Conservation (phyloP, 1,140 invertebrate species). For the Drosophila paulistorum region DNA sequence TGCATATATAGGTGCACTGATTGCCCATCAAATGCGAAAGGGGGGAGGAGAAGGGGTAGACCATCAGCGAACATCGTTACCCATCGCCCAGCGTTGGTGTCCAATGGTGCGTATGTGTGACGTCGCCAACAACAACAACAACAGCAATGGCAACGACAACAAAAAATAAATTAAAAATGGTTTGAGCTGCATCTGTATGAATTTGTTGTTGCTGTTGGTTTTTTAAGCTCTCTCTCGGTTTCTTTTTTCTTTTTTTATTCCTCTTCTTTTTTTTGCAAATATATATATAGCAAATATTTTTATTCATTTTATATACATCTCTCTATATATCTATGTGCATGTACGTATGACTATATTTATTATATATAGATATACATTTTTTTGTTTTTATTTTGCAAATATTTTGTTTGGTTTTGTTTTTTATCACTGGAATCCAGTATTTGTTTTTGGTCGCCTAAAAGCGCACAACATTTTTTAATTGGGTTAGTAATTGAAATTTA, state of each 20-base stretch:
- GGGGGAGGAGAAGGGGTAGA: neutral
- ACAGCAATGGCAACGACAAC: conserved; percentile 12
- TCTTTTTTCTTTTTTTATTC: neutral
- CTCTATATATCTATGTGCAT: conserved; percentile 24
- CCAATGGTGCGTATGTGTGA: conserved; percentile 64
- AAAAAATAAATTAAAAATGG: conserved; percentile 65
- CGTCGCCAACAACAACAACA: conserved; percentile 47
- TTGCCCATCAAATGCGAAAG: conserved; percentile 45
- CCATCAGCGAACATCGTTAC: neutral
- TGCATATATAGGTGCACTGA: conserved; percentile 73
- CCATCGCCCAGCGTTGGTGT: neutral
- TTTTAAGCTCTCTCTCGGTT: conserved; percentile 44
- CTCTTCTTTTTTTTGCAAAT: conserved; percentile 26
- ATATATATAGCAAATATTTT: conserved; percentile 53
- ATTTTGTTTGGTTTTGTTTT: conserved; percentile 58
- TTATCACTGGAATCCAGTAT: conserved; percentile 23
- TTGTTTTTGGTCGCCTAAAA: conserved; percentile 70
- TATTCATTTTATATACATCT: conserved; percentile 37
- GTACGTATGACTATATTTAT: conserved; percentile 21
- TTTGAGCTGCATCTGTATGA: conserved; percentile 42
- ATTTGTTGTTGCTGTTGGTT: conserved; percentile 28
- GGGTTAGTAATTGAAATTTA: conserved; percentile 82
- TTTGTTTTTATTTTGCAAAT: conserved; percentile 31
- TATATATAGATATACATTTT: neutral
- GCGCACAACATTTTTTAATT: conserved; percentile 79